Evolutionary conservation across 2,888 invertebrate genomes (phyloP).

Genomic region (Synergus gifuensis): DNA sequence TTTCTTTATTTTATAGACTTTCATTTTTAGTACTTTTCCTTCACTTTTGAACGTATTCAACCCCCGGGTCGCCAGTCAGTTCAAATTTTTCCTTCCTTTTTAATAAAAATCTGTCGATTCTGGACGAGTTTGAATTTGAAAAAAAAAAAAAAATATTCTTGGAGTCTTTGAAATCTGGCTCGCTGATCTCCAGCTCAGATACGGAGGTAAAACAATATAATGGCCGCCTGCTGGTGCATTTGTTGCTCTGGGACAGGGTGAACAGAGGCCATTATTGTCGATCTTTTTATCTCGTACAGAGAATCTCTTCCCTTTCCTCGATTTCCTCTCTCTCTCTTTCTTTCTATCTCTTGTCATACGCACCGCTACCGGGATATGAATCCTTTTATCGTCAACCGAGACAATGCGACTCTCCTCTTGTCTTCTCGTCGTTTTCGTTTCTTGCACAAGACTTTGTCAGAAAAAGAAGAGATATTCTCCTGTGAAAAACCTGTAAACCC

Average conservation of each 20-base stretch:
- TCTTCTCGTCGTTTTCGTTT: conserved; percentile 36
- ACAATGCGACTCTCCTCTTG: conserved; percentile 60
- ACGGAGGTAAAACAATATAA: conserved; percentile 66
- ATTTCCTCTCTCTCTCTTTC: conserved; percentile 38
- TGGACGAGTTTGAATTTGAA: neutral
- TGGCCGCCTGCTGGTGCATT: conserved; percentile 60
- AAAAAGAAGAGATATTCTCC: conserved; percentile 30
- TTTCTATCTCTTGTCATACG: conserved; percentile 43
- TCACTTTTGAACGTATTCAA: neutral
- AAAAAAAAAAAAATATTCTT: neutral
- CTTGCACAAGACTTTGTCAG: conserved; percentile 37
- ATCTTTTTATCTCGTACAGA: conserved; percentile 70
- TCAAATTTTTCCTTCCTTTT: neutral
- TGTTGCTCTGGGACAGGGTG: conserved; percentile 59
- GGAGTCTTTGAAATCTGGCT: conserved; percentile 34
- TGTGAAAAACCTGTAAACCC: conserved; percentile 39
- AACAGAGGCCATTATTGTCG: conserved; percentile 68
- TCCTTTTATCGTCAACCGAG: conserved; percentile 69
- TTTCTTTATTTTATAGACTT: neutral
- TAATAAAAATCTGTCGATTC: neutral
- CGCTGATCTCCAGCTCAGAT: conserved; percentile 59
- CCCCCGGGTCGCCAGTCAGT: neutral
- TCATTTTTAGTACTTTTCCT: neutral
- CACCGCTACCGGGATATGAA: conserved; percentile 66
- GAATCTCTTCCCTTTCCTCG: conserved; percentile 62